Percentiles rank a stretch among this genome's conserved stretches.
Evolutionary conservation across 2,113 vertebrate species (phyloP).

Genomic region (Salvator merianae): DNA sequence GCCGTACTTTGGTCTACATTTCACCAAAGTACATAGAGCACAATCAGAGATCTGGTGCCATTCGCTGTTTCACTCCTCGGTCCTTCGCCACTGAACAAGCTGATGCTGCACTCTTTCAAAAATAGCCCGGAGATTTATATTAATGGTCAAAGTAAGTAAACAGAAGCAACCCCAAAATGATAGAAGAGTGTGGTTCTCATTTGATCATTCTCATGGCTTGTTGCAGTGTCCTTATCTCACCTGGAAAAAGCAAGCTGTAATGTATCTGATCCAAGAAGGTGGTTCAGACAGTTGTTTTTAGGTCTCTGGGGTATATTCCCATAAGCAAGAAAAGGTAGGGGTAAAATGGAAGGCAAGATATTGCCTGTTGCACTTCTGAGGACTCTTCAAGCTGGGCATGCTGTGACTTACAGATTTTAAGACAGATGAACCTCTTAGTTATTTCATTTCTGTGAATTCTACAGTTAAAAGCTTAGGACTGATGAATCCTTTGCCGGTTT

Average conservation of each 20-base stretch:
- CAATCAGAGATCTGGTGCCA: too few relatives aligned
- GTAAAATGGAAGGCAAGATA: background rate
- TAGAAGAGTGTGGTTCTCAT: background rate
- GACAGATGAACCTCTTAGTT: conserved; percentile 70
- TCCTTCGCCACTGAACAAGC: too few relatives aligned
- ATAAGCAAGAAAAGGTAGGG: background rate
- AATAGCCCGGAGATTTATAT: background rate
- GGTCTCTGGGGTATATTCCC: background rate
- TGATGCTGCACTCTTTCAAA: too few relatives aligned
- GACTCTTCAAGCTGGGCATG: background rate
- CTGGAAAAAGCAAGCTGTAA: background rate
- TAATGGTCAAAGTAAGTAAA: conserved; percentile 16
- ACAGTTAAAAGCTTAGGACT: conserved; percentile 59
- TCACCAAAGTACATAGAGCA: too few relatives aligned
- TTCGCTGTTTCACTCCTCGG: too few relatives aligned
- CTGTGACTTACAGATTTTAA: conserved; percentile 44
- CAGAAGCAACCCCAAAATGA: background rate
- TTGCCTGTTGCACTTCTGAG: background rate
- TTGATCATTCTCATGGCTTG: background rate
- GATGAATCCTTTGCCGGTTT: conserved; percentile 54
- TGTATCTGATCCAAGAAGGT: background rate
- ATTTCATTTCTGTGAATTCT: conserved; percentile 32
- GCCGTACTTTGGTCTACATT: too few relatives aligned
- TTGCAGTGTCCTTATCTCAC: background rate
- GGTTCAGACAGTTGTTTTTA: background rate